Evolutionary conservation across 2,113 vertebrate genomes (phyloP), one percentile per base, ranked within the genome.

Genomic region (Xiphias gladius): DNA sequence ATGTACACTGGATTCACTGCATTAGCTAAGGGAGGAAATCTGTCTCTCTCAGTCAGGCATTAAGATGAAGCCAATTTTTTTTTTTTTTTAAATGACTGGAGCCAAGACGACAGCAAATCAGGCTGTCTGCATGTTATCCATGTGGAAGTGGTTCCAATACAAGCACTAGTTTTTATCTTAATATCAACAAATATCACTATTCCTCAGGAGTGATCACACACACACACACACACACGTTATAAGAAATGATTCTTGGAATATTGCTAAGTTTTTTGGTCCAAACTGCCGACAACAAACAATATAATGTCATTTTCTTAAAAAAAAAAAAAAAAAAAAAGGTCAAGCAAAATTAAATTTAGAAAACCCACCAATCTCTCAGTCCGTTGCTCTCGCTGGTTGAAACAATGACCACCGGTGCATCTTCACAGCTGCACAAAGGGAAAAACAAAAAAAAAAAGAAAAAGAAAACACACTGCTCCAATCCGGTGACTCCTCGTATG

Each of bases 1-100:
- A 73, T 37, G 85, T 85, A 74, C 39, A 78, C 28, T 0, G 84
- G 80, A 87, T 84, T 76, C 64, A 17, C 57, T 41, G 80, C 76
- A 79, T 73, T 68, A 77, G 61, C 85, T 74, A 83, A 61, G 70
- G 50, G 39, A 54, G 41, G 30, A 80, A 78, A 85, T 52, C 67
- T 70, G 30, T 67, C 13, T 22, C n/a, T 73, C 41, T 73, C 16
- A 1, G 2, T 55, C 35, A 62, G 12, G 68, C 24, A 43, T 14
- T 10, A 46, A 32, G 26, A n/a, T n/a, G n/a, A n/a, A n/a, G n/a
- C n/a, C n/a, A n/a, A n/a, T n/a, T n/a, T n/a, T n/a, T n/a, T 20
- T 19, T 2, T 24, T 66, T 19, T 35, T 62, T 35, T 54, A 4
- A 11, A 1, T 70, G 46, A 80, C 0, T 57, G 24, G 65, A 35